Percentiles rank a stretch among this genome's conserved stretches.
Conservation (phyloP, 2,888 invertebrate genomes). For the Girardia tigrina region DNA sequence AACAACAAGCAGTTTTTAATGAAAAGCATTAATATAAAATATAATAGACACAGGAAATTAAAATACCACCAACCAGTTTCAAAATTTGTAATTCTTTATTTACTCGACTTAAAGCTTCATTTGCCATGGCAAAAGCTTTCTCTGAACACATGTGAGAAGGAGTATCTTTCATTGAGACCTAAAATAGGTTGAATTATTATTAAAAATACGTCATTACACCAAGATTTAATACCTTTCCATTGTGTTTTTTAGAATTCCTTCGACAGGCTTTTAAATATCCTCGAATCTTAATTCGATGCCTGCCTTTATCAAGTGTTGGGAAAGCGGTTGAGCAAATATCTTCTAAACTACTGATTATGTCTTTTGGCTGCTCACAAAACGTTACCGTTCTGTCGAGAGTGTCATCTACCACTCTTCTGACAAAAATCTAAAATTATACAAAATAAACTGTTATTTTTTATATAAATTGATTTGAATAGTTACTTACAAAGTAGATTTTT, state of each 20-base stretch:
- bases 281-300: conserved; percentile 32
- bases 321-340: conserved; percentile 24
- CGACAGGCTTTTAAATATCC: conserved; percentile 30
- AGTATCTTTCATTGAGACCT: conserved; percentile 17
- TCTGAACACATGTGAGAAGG: conserved; percentile 13
- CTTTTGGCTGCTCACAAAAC: conserved; percentile 32
- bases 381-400: conserved; percentile 28
- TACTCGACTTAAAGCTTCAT: conserved; percentile 23
- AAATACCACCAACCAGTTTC: not conserved
- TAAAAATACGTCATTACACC: not conserved
- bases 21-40: too few species aligned
- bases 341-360: conserved; percentile 30
- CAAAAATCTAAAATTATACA: conserved; percentile 28
- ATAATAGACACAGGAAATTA: too few species aligned
- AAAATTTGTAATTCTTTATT: conserved; percentile 19
- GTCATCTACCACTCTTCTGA: conserved; percentile 28
- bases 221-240: not conserved
- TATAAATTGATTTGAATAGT: too few species aligned
- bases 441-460: too few species aligned
- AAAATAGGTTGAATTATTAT: too few species aligned
- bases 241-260: conserved; percentile 33
- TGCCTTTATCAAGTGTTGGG: conserved; percentile 24
- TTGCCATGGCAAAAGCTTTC: conserved; percentile 8
- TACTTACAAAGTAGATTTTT: too few species aligned
- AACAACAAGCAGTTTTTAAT: too few species aligned